A percentile compares a stretch with the other conserved stretches of the same genome.
Evolutionary conservation across 2,888 invertebrate genomes (phyloP).

Genomic region (Hipparchia sbordonii): DNA sequence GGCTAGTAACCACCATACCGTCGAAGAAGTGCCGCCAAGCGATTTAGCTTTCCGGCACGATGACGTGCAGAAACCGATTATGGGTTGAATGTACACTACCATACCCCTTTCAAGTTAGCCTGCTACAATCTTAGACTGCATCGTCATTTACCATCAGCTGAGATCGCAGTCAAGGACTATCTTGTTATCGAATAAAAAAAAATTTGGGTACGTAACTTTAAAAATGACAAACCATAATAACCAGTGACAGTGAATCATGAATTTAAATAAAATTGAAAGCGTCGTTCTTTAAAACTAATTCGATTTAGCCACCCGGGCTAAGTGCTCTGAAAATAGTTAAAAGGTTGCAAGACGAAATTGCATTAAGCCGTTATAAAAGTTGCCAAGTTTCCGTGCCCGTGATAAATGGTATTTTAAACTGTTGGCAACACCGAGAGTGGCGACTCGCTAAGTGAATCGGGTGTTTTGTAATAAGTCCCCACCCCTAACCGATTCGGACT

Average conservation of each 20-base stretch:
- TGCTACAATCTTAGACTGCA: no score
- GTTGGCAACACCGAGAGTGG: conserved; percentile 63
- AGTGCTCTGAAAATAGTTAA: conserved; percentile 60
- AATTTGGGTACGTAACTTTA: no score
- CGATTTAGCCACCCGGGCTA: conserved; percentile 53
- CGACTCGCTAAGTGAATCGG: conserved; percentile 48
- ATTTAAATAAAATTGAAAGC: conserved; percentile 30
- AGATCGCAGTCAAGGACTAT: no score
- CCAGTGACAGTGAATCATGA: conserved; percentile 23
- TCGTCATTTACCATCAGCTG: no score
- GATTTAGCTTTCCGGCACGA: no score
- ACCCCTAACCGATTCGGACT: conserved; percentile 35
- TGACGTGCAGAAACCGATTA: no score
- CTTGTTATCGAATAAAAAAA: no score
- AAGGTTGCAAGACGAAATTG: conserved; percentile 67
- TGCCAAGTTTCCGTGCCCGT: conserved; percentile 57
- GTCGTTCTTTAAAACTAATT: conserved; percentile 51
- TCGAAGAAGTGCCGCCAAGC: no score
- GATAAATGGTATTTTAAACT: conserved; percentile 76
- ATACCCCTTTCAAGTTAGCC: no score
- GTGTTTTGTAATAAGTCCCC: conserved; percentile 20
- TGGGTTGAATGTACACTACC: no score
- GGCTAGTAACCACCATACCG: no score
- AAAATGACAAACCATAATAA: conserved; percentile 20
- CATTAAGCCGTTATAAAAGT: conserved; percentile 67